Evolutionary conservation across 2,888 invertebrate genomes (phyloP).

Genomic region (Hydraecia micacea): DNA sequence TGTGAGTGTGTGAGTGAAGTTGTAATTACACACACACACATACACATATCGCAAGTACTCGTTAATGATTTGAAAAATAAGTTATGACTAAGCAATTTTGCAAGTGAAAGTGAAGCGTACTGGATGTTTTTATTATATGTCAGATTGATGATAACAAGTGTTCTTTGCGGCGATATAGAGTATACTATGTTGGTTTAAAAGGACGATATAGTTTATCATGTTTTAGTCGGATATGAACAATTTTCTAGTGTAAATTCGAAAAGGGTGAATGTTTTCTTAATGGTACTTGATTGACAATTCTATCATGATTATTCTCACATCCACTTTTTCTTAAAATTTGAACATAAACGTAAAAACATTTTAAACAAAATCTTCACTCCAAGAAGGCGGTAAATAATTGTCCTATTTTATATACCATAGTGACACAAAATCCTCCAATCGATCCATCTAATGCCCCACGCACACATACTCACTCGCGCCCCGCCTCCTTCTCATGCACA

Average conservation of each 20-base stretch:
- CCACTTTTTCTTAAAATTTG: not conserved
- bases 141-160: conserved; percentile 23
- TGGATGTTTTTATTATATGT: conserved; percentile 37
- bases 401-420: conserved; percentile 11
- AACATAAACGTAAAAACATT: not conserved
- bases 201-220: not conserved
- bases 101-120: conserved; percentile 62
- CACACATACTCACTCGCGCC: conserved; percentile 26
- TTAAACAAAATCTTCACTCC: not conserved
- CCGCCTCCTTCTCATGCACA: conserved; percentile 40
- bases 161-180: not conserved
- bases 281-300: not conserved
- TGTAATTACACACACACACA: conserved; percentile 62
- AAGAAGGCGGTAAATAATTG: not conserved
- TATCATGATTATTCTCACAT: too few relatives aligned
- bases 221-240: not conserved
- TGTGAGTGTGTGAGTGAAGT: conserved; percentile 52
- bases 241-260: not conserved
- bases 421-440: conserved; percentile 40
- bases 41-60: conserved; percentile 45
- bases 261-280: not conserved
- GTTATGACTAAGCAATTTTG: conserved; percentile 65
- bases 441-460: conserved; percentile 32
- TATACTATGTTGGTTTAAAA: not conserved
- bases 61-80: conserved; percentile 69